A percentile compares a stretch with the other conserved stretches of the same genome.
These are phyloP conservation scores for Prunella fulvescens DNA, from an alignment of 2,113 vertebrate genomes.

Conservation along the genomic window DNA sequence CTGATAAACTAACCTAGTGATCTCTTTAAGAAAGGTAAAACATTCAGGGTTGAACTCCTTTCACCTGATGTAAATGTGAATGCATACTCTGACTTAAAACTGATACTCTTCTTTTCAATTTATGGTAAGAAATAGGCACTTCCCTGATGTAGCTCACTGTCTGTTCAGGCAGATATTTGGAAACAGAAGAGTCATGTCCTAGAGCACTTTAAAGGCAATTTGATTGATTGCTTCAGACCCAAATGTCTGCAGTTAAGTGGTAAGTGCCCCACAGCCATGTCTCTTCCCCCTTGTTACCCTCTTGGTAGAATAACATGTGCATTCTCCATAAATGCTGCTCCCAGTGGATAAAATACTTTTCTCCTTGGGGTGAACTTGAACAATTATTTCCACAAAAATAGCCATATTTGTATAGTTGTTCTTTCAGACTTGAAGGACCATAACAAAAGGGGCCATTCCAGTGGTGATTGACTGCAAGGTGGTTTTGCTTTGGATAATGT, in stretches of 20 bases:
- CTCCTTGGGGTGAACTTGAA: neutral
- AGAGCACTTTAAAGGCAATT: neutral
- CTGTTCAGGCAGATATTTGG: neutral
- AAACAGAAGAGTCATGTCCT: neutral
- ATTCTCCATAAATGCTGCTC: rapidly evolving
- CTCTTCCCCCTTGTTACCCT: neutral
- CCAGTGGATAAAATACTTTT: neutral
- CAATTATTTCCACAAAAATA: neutral
- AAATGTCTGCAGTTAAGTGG: neutral
- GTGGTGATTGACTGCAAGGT: neutral
- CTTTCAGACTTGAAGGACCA: neutral
- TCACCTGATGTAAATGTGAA: neutral
- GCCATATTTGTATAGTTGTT: neutral
- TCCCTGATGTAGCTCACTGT: neutral
- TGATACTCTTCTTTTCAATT: neutral
- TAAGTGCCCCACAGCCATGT: neutral
- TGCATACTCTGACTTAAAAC: neutral
- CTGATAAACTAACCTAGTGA: neutral
- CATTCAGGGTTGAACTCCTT: neutral
- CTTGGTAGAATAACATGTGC: neutral
- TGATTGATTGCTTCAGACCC: neutral
- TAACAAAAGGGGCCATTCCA: neutral
- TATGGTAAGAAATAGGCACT: neutral
- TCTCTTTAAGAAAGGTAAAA: neutral
- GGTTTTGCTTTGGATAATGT: neutral